These are phyloP conservation scores for Deilephila porcellus DNA, from an alignment of 2,888 invertebrate genomes.

Conservation along the genomic window DNA sequence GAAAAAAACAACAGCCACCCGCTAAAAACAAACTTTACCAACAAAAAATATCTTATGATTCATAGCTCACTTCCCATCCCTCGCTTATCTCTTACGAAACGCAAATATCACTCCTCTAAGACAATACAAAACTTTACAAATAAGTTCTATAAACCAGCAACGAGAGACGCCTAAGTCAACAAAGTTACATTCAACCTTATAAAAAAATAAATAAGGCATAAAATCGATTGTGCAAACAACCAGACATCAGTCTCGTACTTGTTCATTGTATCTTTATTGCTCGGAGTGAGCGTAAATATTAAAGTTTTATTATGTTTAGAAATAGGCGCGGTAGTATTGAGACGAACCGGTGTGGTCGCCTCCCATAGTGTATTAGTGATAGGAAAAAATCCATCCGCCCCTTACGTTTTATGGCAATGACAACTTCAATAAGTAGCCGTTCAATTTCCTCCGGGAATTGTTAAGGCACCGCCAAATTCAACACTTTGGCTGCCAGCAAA, in stretches of 20 bases:
- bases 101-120: conserved; percentile 70
- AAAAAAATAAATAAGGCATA: background rate
- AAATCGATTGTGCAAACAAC: background rate
- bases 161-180: conserved; percentile 49
- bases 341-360: conserved; percentile 76
- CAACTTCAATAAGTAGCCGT: conserved; percentile 71
- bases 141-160: conserved; percentile 66
- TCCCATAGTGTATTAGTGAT: conserved; percentile 60
- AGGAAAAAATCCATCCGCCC: conserved; percentile 68
- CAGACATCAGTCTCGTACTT: conserved; percentile 56
- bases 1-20: conserved; percentile 60
- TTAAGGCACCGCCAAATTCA: conserved; percentile 75
- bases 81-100: conserved; percentile 71
- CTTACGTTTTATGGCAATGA: conserved; percentile 72
- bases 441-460: conserved; percentile 60
- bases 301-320: conserved; percentile 81
- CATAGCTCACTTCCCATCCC: conserved; percentile 61
- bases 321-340: conserved; percentile 69
- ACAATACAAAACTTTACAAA: conserved; percentile 78
- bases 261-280: conserved; percentile 79
- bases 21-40: conserved; percentile 64
- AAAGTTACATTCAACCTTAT: background rate
- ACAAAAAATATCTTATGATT: conserved; percentile 51
- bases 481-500: conserved; percentile 70
- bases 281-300: conserved; percentile 78